Base-by-base conservation (phyloP, 2,113 vertebrate species). In the Plotosus lineatus region DNA sequence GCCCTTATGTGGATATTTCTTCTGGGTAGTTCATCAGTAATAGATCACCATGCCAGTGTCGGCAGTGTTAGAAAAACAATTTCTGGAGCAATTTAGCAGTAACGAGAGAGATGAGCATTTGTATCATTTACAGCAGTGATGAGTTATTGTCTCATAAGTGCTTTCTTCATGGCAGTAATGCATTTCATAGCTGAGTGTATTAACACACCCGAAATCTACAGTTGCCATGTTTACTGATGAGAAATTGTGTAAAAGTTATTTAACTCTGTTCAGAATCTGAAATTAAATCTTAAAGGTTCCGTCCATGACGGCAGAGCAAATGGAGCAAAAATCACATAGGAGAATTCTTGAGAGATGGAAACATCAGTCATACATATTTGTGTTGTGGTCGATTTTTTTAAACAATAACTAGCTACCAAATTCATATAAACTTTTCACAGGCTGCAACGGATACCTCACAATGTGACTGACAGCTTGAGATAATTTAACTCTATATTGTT, bases 91-190 rank as follows among this genome's bases (percentile, higher is more conserved):
- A 84, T 84, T 82, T 80, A 80, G 73, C 55, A 78, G 53, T 87
- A 87, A 88, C 86, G 12, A 55, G 40, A 77, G 42, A 77, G 53
- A 75, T 78, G 77, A 65, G 61, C 61, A 28, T 79, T 83, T 73
- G 61, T 86, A 83, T 87, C 78, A 88, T 85, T 56, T 82, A 76
- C 73, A 77, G 65, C 76, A 84, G 81, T 87, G 88, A 86, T 77
- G 76, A 58, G 65, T 69, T 78, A 75, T 88, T 80, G 83, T 84
- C 79, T 85, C 58, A 84, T 83, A 84, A 82, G 84, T 79, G 40
- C 51, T 79, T 60, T 79, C 80, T 79, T 84, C 81, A 82, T 73
- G 68, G 40, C 31, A 48, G 53, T 31, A 36, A 58, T 73, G 23
- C 56, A 40, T 73, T 61, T 72, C 40, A 50, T 50, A 73, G 38